Percentiles rank a stretch among this genome's conserved stretches.
Evolutionary conservation across 2,797 vertebrate species (phyloP).

Genomic region (Distichodus sexfasciatus): DNA sequence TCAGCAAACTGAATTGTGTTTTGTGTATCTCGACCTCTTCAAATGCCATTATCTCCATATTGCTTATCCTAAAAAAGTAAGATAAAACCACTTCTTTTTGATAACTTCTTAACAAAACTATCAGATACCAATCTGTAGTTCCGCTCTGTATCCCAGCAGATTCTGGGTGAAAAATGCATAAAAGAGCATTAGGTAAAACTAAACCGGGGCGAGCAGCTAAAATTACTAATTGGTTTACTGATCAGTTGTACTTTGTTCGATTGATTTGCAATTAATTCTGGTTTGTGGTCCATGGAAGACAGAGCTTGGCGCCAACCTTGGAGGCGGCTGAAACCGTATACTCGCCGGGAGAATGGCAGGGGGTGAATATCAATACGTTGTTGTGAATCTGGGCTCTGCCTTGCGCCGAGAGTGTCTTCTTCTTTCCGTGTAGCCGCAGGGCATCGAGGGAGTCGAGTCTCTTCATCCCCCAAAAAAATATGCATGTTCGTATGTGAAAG

Average conservation of each 20-base stretch:
- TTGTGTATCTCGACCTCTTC: no score
- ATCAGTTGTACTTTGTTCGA: conserved; percentile 99
- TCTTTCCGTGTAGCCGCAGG: conserved; percentile 64
- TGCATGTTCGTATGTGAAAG: conserved; percentile 49
- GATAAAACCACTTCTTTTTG: no score
- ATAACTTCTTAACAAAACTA: no score
- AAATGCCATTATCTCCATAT: no score
- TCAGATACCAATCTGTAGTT: no score
- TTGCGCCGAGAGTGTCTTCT: conserved; percentile 70
- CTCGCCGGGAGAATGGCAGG: conserved; percentile 78
- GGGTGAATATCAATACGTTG: conserved; percentile 81
- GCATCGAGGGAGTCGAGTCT: conserved; percentile 41
- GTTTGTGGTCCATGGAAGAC: conserved; percentile 89
- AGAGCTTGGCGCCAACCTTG: conserved; percentile 96
- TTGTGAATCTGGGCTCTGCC: conserved; percentile 72
- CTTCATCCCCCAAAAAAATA: conserved; percentile 47
- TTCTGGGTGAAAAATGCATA: conserved; percentile 24
- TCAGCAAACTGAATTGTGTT: no score
- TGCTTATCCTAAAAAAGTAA: no score
- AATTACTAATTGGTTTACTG: conserved; percentile 99
- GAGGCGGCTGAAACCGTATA: conserved; percentile 89
- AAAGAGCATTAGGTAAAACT: conserved; percentile 70
- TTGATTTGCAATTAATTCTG: conserved; percentile 99
- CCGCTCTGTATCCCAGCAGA: no score
- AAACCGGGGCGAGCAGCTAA: conserved; percentile 89